phyloP scores from a whole-genome alignment of 2,888 invertebrate genomes.

The Chrysomela aeneicollis region DNA sequence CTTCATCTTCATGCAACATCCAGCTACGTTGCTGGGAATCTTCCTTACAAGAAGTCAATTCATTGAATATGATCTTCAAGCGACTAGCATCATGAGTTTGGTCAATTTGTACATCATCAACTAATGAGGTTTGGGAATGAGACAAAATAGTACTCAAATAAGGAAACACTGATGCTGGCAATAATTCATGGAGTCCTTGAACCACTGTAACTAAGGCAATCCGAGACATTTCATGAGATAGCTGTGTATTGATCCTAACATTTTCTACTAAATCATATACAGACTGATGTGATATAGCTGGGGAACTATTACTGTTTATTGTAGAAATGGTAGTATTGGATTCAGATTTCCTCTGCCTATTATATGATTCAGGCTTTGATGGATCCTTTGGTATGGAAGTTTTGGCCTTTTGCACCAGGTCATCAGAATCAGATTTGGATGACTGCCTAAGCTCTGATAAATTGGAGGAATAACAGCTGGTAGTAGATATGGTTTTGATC shows the following conservation, averaged over 20 bases:
- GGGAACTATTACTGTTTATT: conserved; percentile 53
- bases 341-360: conserved; percentile 50
- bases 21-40: conserved; percentile 96
- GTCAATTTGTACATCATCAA: conserved; percentile 73
- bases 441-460: conserved; percentile 39
- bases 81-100: conserved; percentile 86
- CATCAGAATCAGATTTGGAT: conserved; percentile 43
- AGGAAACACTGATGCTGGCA: conserved; percentile 68
- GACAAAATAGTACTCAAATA: conserved; percentile 67
- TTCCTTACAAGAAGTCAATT: conserved; percentile 88
- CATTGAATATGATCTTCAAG: conserved; percentile 82
- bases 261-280: conserved; percentile 82
- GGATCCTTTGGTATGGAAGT: conserved; percentile 51
- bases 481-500: conserved; percentile 40
- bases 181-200: conserved; percentile 64
- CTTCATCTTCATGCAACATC: conserved; percentile 94
- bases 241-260: conserved; percentile 82
- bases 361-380: conserved; percentile 48
- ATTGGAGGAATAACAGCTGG: conserved; percentile 44
- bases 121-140: conserved; percentile 68
- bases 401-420: conserved; percentile 45
- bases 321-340: conserved; percentile 39
- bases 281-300: conserved; percentile 64
- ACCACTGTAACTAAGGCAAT: conserved; percentile 82
- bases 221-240: conserved; percentile 87